Conservation (phyloP, 2,797 vertebrate genomes). For the Pipistrellus pygmaeus region DNA sequence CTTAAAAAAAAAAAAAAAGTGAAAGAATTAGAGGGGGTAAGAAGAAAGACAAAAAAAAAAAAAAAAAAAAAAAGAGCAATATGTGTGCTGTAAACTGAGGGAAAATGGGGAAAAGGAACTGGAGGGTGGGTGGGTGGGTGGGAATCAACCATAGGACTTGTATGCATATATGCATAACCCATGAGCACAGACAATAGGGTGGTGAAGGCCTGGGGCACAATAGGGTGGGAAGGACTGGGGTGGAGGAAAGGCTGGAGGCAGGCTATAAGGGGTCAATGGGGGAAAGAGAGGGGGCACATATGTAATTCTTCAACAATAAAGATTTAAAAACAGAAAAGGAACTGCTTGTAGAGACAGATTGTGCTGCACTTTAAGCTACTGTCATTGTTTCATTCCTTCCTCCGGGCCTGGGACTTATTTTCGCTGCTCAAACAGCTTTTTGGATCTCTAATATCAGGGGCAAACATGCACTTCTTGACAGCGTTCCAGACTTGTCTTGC, state of each 20-base stretch:
- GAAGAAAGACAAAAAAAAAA: conserved; percentile 1
- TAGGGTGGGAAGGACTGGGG: no score
- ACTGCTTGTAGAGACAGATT: conserved; percentile 8
- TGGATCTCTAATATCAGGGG: conserved; percentile 66
- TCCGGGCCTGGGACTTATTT: conserved; percentile 45
- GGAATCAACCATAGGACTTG: no score
- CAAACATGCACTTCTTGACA: conserved; percentile 67
- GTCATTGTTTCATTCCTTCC: conserved; percentile 11
- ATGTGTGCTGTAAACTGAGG: conserved; percentile 54
- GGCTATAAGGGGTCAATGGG: no score
- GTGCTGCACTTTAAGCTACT: not conserved
- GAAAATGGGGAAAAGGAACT: conserved; percentile 14
- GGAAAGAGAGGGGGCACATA: no score
- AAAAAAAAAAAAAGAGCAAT: conserved; percentile 37
- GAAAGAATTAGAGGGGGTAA: conserved; percentile 75
- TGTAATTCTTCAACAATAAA: no score
- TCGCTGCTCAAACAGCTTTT: conserved; percentile 39
- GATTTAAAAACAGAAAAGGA: conserved; percentile 30
- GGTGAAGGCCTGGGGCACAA: no score
- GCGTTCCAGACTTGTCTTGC: conserved; percentile 70
- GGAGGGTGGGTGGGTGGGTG: no score
- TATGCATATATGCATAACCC: no score
- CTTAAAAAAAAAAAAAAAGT: conserved; percentile 45
- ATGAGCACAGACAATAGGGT: no score
- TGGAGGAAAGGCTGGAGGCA: no score